A percentile compares a stretch with the other conserved stretches of the same genome.
Evolutionary conservation across 2,888 invertebrate species (phyloP).

Genomic region (Cheilosia soror): DNA sequence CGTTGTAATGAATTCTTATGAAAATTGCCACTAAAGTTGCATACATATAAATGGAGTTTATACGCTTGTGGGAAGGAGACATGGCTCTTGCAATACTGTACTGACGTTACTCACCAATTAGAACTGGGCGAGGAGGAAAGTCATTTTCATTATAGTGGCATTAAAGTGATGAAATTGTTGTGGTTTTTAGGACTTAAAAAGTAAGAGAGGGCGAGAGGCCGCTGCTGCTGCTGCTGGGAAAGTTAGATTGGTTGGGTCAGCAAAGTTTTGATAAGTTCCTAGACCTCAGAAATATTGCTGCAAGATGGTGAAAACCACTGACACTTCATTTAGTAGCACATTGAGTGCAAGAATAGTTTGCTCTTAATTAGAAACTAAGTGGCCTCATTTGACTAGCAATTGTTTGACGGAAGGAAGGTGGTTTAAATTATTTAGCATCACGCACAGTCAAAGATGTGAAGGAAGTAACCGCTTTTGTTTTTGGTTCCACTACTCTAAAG

Average conservation of each 20-base stretch:
- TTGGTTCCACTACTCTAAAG: no score
- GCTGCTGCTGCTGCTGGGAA: neutral
- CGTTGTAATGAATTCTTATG: constrained; percentile 63
- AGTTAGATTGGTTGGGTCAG: constrained; percentile 31
- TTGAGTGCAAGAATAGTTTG: constrained; percentile 4
- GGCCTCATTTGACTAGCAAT: constrained; percentile 8
- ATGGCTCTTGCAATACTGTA: neutral
- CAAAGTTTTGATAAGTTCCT: constrained; percentile 19
- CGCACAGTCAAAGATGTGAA: neutral
- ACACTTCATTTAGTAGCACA: constrained; percentile 7
- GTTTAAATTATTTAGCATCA: neutral
- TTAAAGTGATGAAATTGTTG: constrained; percentile 48
- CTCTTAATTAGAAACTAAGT: constrained; percentile 19
- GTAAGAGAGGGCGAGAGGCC: no score
- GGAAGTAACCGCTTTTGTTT: no score
- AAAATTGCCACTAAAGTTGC: constrained; percentile 55
- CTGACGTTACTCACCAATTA: constrained; percentile 51
- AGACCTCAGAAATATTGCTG: constrained; percentile 15
- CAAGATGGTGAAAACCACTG: constrained; percentile 17
- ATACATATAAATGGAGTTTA: neutral
- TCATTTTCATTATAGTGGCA: constrained; percentile 48
- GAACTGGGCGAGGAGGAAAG: constrained; percentile 11
- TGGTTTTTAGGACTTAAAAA: constrained; percentile 11
- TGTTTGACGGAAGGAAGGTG: neutral
- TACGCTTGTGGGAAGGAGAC: constrained; percentile 4